Conservation (phyloP, 2,888 invertebrate genomes). For the Cephus pygmeus region DNA sequence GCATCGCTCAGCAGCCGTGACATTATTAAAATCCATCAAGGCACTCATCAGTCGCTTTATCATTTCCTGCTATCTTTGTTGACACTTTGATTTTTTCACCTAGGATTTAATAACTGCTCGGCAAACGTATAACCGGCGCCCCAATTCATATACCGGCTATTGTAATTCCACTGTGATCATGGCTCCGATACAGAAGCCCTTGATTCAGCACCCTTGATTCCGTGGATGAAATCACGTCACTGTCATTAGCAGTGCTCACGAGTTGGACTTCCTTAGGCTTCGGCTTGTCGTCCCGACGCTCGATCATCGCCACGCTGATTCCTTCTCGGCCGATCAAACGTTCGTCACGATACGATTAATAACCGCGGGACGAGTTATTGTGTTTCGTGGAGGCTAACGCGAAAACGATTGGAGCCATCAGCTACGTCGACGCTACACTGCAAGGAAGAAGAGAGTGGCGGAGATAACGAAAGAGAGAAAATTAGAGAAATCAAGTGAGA, state of each 20-base stretch:
- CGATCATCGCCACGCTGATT: slow-evolving; percentile 30
- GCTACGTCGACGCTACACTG: slow-evolving; percentile 1
- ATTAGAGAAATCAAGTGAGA: background rate
- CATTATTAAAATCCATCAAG: slow-evolving; percentile 35
- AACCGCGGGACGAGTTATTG: slow-evolving; percentile 33
- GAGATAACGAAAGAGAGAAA: background rate
- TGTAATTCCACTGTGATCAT: background rate
- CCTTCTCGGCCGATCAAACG: slow-evolving; percentile 33
- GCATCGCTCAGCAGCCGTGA: slow-evolving; percentile 35
- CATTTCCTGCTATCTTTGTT: slow-evolving; percentile 33
- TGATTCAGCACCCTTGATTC: background rate
- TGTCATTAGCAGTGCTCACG: background rate
- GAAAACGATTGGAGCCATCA: slow-evolving; percentile 43
- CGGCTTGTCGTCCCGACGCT: slow-evolving; percentile 17
- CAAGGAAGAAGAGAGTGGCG: slow-evolving; percentile 11
- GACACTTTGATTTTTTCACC: slow-evolving; percentile 18
- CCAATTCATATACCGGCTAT: background rate
- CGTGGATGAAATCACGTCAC: background rate
- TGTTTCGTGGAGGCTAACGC: slow-evolving; percentile 42
- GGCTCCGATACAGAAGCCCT: background rate
- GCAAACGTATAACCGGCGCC: background rate
- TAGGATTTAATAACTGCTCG: background rate
- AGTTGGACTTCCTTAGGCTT: background rate
- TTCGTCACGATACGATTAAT: slow-evolving; percentile 53
- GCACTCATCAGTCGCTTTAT: slow-evolving; percentile 27